A percentile compares a stretch with the other conserved stretches of the same genome.
phyloP scores from a whole-genome alignment of 2,113 vertebrate species.

The rat (Rattus norvegicus) region GRCr8 NC_086025.1:116277001-116277500 shows the following conservation, averaged over 20 bases:
- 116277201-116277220: background rate
- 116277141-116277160: background rate
- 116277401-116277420: too few relatives aligned
- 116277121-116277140: background rate
- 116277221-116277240: background rate
- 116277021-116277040: background rate
- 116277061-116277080: background rate
- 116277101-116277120: background rate
- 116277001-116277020: background rate
- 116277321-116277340: background rate
- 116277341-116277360: too few relatives aligned
- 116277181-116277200: background rate
- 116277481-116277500: background rate
- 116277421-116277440: too few relatives aligned
- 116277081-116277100: background rate
- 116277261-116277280: background rate
- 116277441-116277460: too few relatives aligned
- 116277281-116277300: background rate
- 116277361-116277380: background rate
- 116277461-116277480: too few relatives aligned
- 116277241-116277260: background rate
- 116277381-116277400: background rate
- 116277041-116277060: background rate
- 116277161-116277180: background rate
- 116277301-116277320: background rate